Evolutionary conservation across 1,140 invertebrate species (phyloP), one percentile per base, ranked within the genome.

Genomic region (Aphis gossypii): DNA sequence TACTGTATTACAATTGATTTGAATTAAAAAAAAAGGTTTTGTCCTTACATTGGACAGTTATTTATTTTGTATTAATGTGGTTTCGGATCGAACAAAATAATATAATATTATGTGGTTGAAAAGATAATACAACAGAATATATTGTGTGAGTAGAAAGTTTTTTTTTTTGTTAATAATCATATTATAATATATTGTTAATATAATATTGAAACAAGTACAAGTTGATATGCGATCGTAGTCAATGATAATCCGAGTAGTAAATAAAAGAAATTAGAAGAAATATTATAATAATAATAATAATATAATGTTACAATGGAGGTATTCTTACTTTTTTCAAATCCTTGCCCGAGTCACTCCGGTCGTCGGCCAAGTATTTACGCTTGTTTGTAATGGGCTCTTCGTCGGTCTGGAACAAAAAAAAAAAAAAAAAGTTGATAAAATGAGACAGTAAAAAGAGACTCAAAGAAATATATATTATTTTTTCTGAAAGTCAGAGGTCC

Each of bases 271-370:
- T 68, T 68, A 68, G 30, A n/a, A 68, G 30, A n/a, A 68, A n/a
- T 68, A 68, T 68, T n/a, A n/a, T 60, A 35, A 35, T 35, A 35
- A 35, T 35, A 35, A 35, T 35, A 60, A 60, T 60, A 4, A 60
- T 60, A 60, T 68, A 68, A 11, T n/a, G 60, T n/a, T 68, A 60
- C 38, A 90, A 60, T 35, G 41, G 7, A 38, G 23, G 21, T 76
- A 48, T 82, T 35, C 56, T 92, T 92, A 93, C 91, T 48, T 93
- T 93, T 93, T 93, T 93, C 35, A 93, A 84, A 54, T 93, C 91
- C 18, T 93, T 93, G 35, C 91, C 76, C 20, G 68, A 83, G 82
- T 93, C 91, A 41, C 76, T 93, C n/a, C 91, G 76, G 35, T 93
- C 91, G 35, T 93, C 91, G 9, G 76, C 68, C 35, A 93, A 54